Percentiles rank a stretch among this genome's conserved stretches.
Conservation (phyloP, 2,888 invertebrate species). For the Balanococcus diminutus region DNA sequence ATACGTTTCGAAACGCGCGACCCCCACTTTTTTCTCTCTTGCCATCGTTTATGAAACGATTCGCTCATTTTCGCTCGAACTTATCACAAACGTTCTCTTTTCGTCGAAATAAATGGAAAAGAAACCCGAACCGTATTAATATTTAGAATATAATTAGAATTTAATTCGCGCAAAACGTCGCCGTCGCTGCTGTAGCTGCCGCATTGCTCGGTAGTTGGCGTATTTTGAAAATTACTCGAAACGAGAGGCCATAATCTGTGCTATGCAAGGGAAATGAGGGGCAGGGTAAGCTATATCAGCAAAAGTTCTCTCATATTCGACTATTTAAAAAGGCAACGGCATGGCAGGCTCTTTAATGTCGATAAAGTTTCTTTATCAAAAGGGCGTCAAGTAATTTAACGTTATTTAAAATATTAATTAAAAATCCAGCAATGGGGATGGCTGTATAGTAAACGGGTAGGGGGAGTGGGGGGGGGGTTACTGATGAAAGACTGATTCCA, state of each 20-base stretch:
- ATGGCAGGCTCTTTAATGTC: not conserved
- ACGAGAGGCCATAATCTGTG: not conserved
- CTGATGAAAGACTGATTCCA: too few species aligned
- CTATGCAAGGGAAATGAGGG: not conserved
- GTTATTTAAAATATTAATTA: conserved; percentile 40
- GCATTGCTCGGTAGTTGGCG: not conserved
- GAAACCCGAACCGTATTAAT: not conserved
- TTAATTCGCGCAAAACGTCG: not conserved
- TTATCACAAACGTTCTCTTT: not conserved
- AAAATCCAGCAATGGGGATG: not conserved
- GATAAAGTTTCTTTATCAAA: conserved; percentile 21
- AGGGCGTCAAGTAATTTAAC: not conserved
- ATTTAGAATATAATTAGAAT: not conserved
- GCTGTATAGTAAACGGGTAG: not conserved
- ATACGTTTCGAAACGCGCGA: too few species aligned
- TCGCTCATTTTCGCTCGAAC: not conserved
- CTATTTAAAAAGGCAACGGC: not conserved
- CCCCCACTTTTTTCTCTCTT: too few species aligned
- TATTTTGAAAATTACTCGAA: not conserved
- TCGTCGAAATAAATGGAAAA: not conserved
- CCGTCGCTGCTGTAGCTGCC: too few species aligned
- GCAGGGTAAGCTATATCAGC: not conserved
- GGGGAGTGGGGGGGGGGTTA: not conserved
- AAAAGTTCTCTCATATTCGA: not conserved
- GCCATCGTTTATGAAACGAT: too few species aligned